These are phyloP conservation scores for Halocaridina rubra DNA, from an alignment of 2,888 invertebrate species.

Conservation along the genomic window DNA sequence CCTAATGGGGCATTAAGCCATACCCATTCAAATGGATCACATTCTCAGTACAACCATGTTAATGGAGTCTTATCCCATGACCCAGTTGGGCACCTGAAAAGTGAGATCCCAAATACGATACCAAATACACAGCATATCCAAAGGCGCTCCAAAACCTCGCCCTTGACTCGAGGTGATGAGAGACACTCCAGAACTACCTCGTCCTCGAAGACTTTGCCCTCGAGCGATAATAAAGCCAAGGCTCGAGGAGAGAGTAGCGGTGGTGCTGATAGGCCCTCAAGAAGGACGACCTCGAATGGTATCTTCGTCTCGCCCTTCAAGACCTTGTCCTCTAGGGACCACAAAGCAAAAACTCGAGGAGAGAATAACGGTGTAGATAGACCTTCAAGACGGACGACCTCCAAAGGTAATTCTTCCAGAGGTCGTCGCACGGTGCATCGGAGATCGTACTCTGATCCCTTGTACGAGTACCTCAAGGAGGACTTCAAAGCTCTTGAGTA, in stretches of 20 bases:
- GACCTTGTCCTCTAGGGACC: background rate
- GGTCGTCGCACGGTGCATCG: constrained; percentile 24
- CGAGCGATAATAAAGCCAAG: background rate
- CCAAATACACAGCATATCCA: too few species aligned
- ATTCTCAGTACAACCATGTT: background rate
- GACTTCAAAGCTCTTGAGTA: background rate
- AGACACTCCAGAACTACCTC: background rate
- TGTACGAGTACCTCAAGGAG: constrained; percentile 43
- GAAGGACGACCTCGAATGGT: background rate
- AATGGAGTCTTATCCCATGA: too few species aligned
- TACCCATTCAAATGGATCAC: background rate
- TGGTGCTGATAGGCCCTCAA: background rate
- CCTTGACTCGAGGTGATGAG: background rate
- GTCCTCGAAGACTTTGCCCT: too few species aligned
- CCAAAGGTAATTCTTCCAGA: background rate
- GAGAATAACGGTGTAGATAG: constrained; percentile 6
- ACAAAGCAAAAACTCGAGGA: background rate
- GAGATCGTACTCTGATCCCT: constrained; percentile 49
- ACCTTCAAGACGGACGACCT: constrained; percentile 1
- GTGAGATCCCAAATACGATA: too few species aligned
- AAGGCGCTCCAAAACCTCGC: background rate
- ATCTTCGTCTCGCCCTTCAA: too few species aligned
- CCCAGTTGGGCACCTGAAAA: too few species aligned
- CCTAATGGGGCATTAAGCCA: background rate
- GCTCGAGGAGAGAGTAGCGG: background rate